Conservation (phyloP, 2,113 vertebrate genomes). For the Sardina pilchardus region DNA sequence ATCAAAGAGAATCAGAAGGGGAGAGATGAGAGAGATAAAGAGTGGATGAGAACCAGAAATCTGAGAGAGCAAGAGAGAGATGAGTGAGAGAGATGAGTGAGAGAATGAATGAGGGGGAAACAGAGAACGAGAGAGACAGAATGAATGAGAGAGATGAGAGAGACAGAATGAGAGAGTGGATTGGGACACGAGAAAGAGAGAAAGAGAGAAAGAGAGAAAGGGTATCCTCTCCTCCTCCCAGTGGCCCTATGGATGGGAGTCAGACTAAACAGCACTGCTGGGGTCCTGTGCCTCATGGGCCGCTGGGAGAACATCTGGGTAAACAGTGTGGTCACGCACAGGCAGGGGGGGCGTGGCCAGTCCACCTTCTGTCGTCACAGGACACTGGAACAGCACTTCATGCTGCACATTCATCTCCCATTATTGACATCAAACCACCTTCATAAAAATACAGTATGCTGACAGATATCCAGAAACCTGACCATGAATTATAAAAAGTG, state of each 20-base stretch:
- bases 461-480: not conserved
- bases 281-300: constrained; percentile 34
- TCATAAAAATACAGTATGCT: too few relatives aligned
- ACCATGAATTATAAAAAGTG: not conserved
- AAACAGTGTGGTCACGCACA: constrained; percentile 52
- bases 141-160: not conserved
- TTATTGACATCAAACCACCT: not conserved
- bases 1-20: not conserved
- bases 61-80: not conserved
- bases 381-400: not conserved
- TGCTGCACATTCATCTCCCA: not conserved
- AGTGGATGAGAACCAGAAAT: not conserved
- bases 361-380: not conserved
- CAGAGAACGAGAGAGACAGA: not conserved
- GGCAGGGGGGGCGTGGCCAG: too few relatives aligned
- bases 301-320: constrained; percentile 69
- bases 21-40: not conserved
- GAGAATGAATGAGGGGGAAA: not conserved
- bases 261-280: constrained; percentile 59
- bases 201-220: not conserved
- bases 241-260: constrained; percentile 33
- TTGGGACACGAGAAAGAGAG: not conserved
- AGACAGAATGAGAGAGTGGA: not conserved
- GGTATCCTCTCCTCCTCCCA: not conserved
- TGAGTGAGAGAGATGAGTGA: not conserved